A percentile compares a stretch with the other conserved stretches of the same genome.
These are phyloP conservation scores for Hemaris fuciformis DNA, from an alignment of 2,888 invertebrate genomes.

Conservation along the genomic window DNA sequence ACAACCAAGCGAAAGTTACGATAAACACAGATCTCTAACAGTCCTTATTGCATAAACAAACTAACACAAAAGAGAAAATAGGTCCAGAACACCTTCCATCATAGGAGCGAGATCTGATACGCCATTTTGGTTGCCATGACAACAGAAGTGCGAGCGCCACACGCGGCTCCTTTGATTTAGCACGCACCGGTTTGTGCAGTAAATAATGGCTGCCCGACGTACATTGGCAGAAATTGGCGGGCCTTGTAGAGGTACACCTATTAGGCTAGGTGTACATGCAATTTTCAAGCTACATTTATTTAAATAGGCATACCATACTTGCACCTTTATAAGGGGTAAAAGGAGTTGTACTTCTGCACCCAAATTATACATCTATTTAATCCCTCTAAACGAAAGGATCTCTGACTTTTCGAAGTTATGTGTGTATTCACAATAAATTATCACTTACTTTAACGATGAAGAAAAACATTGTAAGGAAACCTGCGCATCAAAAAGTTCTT, in stretches of 20 bases:
- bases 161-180: constrained; percentile 69
- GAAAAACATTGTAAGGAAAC: too few relatives aligned
- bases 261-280: constrained; percentile 24
- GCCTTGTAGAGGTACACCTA: constrained; percentile 37
- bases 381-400: too few relatives aligned
- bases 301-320: too few relatives aligned
- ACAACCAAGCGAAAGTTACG: background rate
- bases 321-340: too few relatives aligned
- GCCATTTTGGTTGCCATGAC: constrained; percentile 57
- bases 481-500: too few relatives aligned
- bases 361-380: too few relatives aligned
- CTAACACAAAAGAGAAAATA: constrained; percentile 9
- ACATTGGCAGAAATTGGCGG: constrained; percentile 44
- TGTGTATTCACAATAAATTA: too few relatives aligned
- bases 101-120: constrained; percentile 65
- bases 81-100: constrained; percentile 33
- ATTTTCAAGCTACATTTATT: too few relatives aligned
- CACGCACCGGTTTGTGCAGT: constrained; percentile 43
- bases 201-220: constrained; percentile 43
- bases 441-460: too few relatives aligned
- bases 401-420: too few relatives aligned
- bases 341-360: too few relatives aligned
- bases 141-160: constrained; percentile 52
- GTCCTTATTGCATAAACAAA: background rate
- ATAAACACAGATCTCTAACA: background rate